These are phyloP conservation scores for Phalanger gymnotis DNA, from an alignment of 2,797 vertebrate species.

Conservation along the genomic window DNA sequence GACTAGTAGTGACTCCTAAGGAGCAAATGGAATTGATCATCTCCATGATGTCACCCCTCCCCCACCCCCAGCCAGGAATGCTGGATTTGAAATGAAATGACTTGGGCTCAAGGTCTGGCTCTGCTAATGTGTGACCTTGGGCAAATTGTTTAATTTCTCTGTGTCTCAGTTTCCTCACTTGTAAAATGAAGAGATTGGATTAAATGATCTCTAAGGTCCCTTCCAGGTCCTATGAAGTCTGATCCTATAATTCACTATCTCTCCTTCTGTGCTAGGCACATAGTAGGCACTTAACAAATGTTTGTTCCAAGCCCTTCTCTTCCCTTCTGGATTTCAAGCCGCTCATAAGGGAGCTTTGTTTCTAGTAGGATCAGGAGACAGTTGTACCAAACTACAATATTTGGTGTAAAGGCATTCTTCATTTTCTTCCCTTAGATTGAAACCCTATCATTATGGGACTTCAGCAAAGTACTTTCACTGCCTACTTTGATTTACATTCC, in stretches of 20 bases:
- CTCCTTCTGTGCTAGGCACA: neutral
- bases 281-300: neutral
- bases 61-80: too few relatives aligned
- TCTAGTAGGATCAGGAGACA: constrained; percentile 35
- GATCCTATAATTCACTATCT: neutral
- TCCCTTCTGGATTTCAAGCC: neutral
- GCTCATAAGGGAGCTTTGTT: constrained; percentile 41
- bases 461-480: constrained; percentile 76
- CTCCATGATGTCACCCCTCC: neutral
- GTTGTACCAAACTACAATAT: constrained; percentile 40
- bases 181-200: neutral
- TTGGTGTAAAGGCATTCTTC: constrained; percentile 28
- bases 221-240: neutral
- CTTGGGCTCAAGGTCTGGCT: neutral
- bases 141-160: neutral
- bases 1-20: neutral
- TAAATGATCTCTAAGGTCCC: neutral
- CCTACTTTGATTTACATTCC: constrained; percentile 80
- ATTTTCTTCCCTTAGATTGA: constrained; percentile 71
- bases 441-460: constrained; percentile 80
- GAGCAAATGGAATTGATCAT: neutral
- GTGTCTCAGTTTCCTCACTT: neutral
- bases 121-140: too few relatives aligned
- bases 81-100: too few relatives aligned
- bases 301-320: neutral